phyloP scores from a whole-genome alignment of 2,113 vertebrate genomes.

The Upupa epops region DNA sequence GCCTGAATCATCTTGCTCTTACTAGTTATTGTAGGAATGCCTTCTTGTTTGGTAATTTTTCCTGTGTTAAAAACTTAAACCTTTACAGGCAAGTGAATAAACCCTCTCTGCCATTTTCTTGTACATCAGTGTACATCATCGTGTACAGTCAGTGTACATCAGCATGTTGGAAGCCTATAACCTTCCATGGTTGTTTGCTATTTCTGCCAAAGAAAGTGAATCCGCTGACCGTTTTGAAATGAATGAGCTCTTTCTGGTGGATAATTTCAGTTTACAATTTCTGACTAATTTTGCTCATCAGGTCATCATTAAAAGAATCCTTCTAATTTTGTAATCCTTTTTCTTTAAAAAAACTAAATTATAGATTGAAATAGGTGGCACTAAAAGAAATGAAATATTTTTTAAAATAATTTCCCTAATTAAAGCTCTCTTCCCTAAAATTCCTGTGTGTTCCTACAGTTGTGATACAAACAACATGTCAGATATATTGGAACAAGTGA shows the following conservation, averaged over 20 bases:
- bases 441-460: background rate
- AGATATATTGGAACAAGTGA: background rate
- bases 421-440: background rate
- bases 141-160: too few relatives aligned
- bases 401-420: background rate
- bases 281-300: background rate
- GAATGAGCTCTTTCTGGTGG: background rate
- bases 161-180: background rate
- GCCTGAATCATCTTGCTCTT: background rate
- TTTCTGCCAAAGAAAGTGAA: background rate
- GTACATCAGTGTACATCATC: too few relatives aligned
- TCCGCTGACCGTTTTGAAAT: background rate
- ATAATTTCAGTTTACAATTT: background rate
- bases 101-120: background rate
- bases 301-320: background rate
- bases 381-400: background rate
- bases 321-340: background rate
- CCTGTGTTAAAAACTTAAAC: background rate
- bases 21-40: background rate
- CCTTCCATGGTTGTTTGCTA: background rate
- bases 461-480: background rate
- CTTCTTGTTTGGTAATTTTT: background rate
- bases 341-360: background rate
- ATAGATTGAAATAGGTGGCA: background rate
- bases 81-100: background rate